Evolutionary conservation across 2,797 vertebrate genomes (phyloP).

Genomic region (Amphiprion clarkii): DNA sequence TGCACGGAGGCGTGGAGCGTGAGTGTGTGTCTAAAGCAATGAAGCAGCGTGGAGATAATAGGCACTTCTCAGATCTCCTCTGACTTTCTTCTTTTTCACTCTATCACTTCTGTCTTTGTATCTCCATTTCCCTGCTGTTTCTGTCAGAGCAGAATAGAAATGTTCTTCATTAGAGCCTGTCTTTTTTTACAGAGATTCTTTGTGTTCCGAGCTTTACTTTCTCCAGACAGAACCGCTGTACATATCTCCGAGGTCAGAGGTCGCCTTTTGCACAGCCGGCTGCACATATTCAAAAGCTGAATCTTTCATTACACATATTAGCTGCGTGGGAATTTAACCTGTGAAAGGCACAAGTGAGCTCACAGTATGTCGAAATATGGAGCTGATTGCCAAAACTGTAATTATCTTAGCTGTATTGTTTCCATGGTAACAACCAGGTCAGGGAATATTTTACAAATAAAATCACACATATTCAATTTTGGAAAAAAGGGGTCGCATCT

Average conservation of each 20-base stretch:
- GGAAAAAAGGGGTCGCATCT: background rate
- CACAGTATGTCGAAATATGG: background rate
- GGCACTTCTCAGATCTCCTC: slow-evolving; percentile 92
- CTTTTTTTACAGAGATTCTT: slow-evolving; percentile 42
- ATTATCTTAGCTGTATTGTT: slow-evolving; percentile 31
- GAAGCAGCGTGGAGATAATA: slow-evolving; percentile 90
- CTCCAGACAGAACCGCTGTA: slow-evolving; percentile 41
- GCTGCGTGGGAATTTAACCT: background rate
- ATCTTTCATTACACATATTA: slow-evolving; percentile 10
- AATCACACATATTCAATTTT: background rate
- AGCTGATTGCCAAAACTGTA: background rate
- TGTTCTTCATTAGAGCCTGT: slow-evolving; percentile 65
- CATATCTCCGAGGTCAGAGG: slow-evolving; percentile 57
- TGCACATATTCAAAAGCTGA: slow-evolving; percentile 25
- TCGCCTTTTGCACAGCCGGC: slow-evolving; percentile 19
- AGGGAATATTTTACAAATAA: background rate
- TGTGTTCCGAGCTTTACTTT: slow-evolving; percentile 45
- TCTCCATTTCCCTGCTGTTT: slow-evolving; percentile 67
- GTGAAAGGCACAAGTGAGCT: background rate
- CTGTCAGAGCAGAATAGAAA: slow-evolving; percentile 69
- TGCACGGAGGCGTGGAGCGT: slow-evolving; percentile 22
- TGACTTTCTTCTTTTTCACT: slow-evolving; percentile 69
- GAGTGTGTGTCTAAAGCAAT: slow-evolving; percentile 52
- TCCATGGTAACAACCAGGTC: slow-evolving; percentile 29
- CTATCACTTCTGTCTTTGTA: slow-evolving; percentile 59